Evolutionary conservation across 2,113 vertebrate species (phyloP), one percentile per base, ranked within the genome.

Genomic region (Cheirogaleus medius): DNA sequence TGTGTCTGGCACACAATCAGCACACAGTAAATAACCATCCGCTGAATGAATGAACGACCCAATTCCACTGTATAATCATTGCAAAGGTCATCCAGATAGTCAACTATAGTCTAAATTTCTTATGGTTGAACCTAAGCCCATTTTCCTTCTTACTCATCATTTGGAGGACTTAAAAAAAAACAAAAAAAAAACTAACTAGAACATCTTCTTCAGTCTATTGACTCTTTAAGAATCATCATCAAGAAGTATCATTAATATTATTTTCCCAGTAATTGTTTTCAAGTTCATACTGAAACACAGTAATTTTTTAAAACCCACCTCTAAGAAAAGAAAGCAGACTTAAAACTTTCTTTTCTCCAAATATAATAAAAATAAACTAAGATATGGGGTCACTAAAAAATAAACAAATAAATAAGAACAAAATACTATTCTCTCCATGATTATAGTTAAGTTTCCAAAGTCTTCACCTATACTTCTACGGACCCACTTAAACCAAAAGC

Each of bases 301-400:
- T 63, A 77, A 87, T 42, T 29, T 93, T 81, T 39, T 15, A 74
- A 74, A 69, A 49, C 2, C 15, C 8, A 85, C 18, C 17, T 37
- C 44, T n/a, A 93, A 80, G 34, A 18, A 91, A 76, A n/a, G 44
- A 52, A 92, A 85, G 29, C 49, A 96, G 52, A 95, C n/a, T 92
- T 85, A 66, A 89, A 84, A 66, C 8, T 84, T 95, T 49, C 64
- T 91, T 94, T 73, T 80, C 60, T 71, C 34, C 64, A 86, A 82
- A 60, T 49, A 12, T 71, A 86, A 87, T 69, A 80, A 54, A 93
- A 69, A 83, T 34, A 56, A 94, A 81, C 20, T 85, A 87, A 90
- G 34, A 85, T 66, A 78, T 13, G 9, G 32, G 6, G 21, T 6
- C 73, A 87, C 47, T 47, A 47, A 73, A 32, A 74, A 76, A n/a